Base-by-base conservation (phyloP, 2,888 invertebrate genomes). In the Lamellibrachia satsuma region DNA sequence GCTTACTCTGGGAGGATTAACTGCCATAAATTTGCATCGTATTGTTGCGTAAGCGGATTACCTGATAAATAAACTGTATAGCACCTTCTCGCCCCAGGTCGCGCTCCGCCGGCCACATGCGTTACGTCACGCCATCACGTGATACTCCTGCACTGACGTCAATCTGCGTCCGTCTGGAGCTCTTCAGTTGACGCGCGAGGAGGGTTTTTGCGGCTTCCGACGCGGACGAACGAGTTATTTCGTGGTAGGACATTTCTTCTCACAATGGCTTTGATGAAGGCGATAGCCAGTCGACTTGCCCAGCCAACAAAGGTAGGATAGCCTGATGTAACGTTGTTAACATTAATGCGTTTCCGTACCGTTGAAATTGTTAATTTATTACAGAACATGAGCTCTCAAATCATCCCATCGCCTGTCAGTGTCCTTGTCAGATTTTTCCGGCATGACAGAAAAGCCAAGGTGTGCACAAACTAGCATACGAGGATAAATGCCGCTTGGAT, bases 241-340 rank as follows among this genome's bases (percentile, higher is more conserved):
- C 1, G 15, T 75, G 15, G 75, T 75, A 15, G n/a, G 75, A 75
- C 75, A 22, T 75, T 75, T 75, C 15, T 15, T 75, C 22, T 75
- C 75, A 75, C 75, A 22, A 75, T 75, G 75, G 75, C 75, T 75
- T 75, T 75, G 75, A 75, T 75, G 22, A 75, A 75, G 22, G 75
- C 75, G 75, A 75, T 75, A 22, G 75, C 75, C n/a, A 75, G 75
- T 22, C 75, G 75, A 75, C 75, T 75, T 75, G 75, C 75, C 11
- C 75, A 75, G n/a, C 75, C 75, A n/a, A 75, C 75, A 75, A 75
- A 75, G 75, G 75, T 75, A 75, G n/a, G 75, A 75, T 75, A 75
- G 75, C 6, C 75, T 6, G 75, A 75, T n/a, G 4, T 75, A 75
- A 22, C 75, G 22, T 75, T 22, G n/a, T 55, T 55, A 55, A 55